Percentiles rank a stretch among this genome's conserved stretches.
phyloP scores from a whole-genome alignment of 2,797 vertebrate species.

The Helarctos malayanus region DNA sequence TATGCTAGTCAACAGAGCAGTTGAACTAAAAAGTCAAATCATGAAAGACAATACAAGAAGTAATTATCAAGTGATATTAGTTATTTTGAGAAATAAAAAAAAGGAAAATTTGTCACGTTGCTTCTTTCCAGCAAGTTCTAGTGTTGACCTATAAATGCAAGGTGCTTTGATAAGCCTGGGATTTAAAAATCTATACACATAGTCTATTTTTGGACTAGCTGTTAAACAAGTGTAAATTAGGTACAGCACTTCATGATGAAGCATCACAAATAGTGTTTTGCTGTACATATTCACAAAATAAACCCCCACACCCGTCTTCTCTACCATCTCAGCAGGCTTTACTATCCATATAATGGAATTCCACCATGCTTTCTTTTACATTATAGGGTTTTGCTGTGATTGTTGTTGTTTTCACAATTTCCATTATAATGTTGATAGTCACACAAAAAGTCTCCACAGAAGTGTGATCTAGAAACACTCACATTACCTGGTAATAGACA shows the following conservation, averaged over 20 bases:
- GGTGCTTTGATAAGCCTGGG: not conserved
- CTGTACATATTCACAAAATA: constrained; percentile 67
- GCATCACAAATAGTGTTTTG: constrained; percentile 56
- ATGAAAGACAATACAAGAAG: not conserved
- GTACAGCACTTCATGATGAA: constrained; percentile 80
- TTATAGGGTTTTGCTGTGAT: constrained; percentile 22
- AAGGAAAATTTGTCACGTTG: not conserved
- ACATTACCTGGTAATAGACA: not conserved
- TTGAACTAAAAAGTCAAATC: not conserved
- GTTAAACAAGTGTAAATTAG: constrained; percentile 9
- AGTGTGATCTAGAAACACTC: not conserved
- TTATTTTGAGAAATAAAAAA: constrained; percentile 7
- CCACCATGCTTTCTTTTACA: not conserved
- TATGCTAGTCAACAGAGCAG: not conserved
- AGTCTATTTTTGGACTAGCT: not conserved
- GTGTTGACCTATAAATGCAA: constrained; percentile 35
- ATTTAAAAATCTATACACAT: not conserved
- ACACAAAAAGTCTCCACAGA: not conserved
- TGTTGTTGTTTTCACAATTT: constrained; percentile 69
- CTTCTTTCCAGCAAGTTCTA: not conserved
- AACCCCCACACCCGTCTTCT: constrained; percentile 70
- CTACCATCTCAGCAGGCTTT: constrained; percentile 30
- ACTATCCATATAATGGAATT: constrained; percentile 57
- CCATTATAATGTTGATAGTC: constrained; percentile 27
- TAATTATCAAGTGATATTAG: not conserved